phyloP scores from a whole-genome alignment of 2,888 invertebrate genomes.

The Hirtodrosophila confusa region DNA sequence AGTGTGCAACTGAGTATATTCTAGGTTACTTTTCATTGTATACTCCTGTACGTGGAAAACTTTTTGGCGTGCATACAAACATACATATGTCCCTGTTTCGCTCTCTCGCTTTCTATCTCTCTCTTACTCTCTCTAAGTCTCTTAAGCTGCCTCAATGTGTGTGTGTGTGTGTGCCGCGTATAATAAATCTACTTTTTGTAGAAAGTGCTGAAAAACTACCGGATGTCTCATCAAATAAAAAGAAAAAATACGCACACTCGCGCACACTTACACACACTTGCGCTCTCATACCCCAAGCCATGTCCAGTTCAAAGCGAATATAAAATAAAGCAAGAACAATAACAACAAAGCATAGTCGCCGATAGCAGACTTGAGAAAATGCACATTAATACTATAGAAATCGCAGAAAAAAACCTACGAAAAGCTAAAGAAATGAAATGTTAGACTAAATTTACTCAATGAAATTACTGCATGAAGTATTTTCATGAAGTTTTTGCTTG shows the following conservation, averaged over 20 bases:
- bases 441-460: neutral
- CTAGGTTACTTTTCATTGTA: too few relatives aligned
- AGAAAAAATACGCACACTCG: slow-evolving; percentile 32
- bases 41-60: slow-evolving; percentile 20
- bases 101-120: neutral
- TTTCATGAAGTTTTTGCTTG: too few relatives aligned
- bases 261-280: slow-evolving; percentile 1
- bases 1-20: neutral
- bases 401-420: neutral
- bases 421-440: neutral
- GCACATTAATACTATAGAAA: neutral
- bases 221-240: slow-evolving; percentile 51
- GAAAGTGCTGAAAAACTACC: slow-evolving; percentile 55
- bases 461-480: neutral
- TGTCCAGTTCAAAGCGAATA: slow-evolving; percentile 57
- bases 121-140: slow-evolving; percentile 2
- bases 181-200: slow-evolving; percentile 65
- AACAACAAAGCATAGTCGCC: slow-evolving; percentile 4
- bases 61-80: slow-evolving; percentile 14
- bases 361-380: neutral
- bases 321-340: slow-evolving; percentile 13
- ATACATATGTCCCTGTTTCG: slow-evolving; percentile 2
- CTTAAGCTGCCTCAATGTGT: neutral
- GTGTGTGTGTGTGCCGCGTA: slow-evolving; percentile 37
- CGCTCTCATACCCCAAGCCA: slow-evolving; percentile 7